These are phyloP conservation scores for Ptiloglossa arizonensis DNA, from an alignment of 1,140 invertebrate species.

Conservation along the genomic window DNA sequence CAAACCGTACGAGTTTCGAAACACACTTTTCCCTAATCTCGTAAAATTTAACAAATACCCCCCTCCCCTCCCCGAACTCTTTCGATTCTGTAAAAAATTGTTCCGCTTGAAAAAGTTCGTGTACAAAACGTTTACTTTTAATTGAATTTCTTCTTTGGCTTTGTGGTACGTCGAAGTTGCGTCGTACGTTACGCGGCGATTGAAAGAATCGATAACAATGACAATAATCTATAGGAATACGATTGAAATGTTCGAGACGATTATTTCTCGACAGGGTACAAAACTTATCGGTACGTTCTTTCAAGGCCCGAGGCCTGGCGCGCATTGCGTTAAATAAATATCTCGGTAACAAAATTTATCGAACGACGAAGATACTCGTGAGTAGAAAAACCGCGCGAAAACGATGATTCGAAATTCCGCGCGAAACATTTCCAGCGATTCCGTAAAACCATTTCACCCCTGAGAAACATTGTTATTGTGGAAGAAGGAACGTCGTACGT, in stretches of 20 bases:
- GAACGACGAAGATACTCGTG: conserved; percentile 16
- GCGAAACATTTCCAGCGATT: neutral
- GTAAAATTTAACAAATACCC: neutral
- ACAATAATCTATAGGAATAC: neutral
- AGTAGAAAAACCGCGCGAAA: conserved; percentile 23
- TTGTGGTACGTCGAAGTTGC: neutral
- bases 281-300: neutral
- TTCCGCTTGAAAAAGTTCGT: neutral
- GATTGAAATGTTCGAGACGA: neutral
- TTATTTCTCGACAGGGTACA: neutral
- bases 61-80: no score
- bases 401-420: conserved; percentile 10
- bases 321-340: neutral
- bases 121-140: neutral
- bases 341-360: conserved; percentile 13
- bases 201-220: neutral
- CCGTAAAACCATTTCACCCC: neutral
- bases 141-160: neutral
- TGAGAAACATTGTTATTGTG: conserved; percentile 11
- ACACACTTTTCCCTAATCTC: neutral
- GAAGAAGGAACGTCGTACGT: conserved; percentile 11
- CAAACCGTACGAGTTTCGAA: neutral
- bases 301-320: neutral
- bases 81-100: neutral
- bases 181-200: neutral